These are phyloP conservation scores for Boleophthalmus pectinirostris DNA, from an alignment of 2,113 vertebrate species.

Conservation along the genomic window DNA sequence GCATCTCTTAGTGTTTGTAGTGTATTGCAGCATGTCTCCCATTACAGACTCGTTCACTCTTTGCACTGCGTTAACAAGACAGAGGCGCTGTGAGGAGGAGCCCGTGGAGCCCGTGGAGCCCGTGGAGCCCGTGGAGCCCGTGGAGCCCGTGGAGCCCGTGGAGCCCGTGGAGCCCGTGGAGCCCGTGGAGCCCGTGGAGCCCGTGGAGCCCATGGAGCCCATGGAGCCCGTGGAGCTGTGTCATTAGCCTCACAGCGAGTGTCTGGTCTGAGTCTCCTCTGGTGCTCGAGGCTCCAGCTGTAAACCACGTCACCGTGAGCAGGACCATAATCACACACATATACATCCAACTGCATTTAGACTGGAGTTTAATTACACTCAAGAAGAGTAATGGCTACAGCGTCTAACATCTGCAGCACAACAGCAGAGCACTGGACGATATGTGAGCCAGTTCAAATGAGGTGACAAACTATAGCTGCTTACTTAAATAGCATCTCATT, in stretches of 20 bases:
- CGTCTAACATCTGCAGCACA: neutral
- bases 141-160: no score
- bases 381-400: neutral
- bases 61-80: slow-evolving; percentile 34
- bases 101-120: no score
- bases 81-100: slow-evolving; percentile 51
- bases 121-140: no score
- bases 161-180: no score
- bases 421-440: neutral
- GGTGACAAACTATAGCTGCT: neutral
- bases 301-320: neutral
- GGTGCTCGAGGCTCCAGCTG: neutral
- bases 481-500: no score
- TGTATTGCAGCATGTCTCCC: neutral
- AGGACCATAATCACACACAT: slow-evolving; percentile 1
- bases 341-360: neutral
- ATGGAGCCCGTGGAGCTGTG: slow-evolving; percentile 24
- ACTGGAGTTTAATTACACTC: neutral
- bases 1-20: no score
- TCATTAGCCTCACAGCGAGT: slow-evolving; percentile 42
- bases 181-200: no score
- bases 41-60: slow-evolving; percentile 33
- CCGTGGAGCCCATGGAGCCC: no score
- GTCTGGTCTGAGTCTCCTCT: slow-evolving; percentile 20
- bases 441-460: neutral